These are phyloP conservation scores for Babylonia areolata DNA, from an alignment of 1,140 invertebrate species.

Conservation along the genomic window DNA sequence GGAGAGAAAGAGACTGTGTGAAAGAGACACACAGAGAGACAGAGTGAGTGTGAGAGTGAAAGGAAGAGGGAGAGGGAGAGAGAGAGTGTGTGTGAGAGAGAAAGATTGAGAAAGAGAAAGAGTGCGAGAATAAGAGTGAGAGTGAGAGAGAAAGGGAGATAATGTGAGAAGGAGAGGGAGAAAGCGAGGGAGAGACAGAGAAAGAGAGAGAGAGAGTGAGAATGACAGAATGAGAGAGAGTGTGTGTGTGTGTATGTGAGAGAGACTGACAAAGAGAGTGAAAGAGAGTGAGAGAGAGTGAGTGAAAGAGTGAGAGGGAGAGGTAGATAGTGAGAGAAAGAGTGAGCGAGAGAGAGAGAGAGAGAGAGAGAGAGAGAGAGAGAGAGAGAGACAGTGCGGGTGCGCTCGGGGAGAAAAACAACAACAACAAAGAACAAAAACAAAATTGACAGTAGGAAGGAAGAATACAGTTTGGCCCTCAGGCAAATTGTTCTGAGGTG, in stretches of 20 bases:
- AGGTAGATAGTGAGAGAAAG: neutral
- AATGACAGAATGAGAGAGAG: neutral
- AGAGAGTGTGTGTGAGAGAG: neutral
- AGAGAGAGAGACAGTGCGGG: neutral
- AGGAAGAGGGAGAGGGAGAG: neutral
- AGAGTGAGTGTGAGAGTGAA: neutral
- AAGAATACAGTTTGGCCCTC: neutral
- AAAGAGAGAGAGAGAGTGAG: neutral
- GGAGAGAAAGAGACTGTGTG: neutral
- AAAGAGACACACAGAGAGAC: neutral
- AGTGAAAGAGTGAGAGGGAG: neutral
- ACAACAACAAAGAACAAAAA: neutral
- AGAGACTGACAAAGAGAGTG: neutral
- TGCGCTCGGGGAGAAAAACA: neutral
- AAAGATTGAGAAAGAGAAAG: neutral
- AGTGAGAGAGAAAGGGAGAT: neutral
- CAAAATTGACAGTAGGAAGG: neutral
- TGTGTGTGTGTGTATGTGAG: no score
- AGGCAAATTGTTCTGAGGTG: no score
- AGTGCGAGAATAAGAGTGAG: neutral
- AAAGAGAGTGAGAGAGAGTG: neutral
- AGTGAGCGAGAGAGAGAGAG: neutral
- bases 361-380: slow-evolving; percentile 1
- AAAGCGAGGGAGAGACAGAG: no score
- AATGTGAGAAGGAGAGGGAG: neutral